Base-by-base conservation (phyloP, 2,888 invertebrate genomes). In the Azorinus chamasolen region DNA sequence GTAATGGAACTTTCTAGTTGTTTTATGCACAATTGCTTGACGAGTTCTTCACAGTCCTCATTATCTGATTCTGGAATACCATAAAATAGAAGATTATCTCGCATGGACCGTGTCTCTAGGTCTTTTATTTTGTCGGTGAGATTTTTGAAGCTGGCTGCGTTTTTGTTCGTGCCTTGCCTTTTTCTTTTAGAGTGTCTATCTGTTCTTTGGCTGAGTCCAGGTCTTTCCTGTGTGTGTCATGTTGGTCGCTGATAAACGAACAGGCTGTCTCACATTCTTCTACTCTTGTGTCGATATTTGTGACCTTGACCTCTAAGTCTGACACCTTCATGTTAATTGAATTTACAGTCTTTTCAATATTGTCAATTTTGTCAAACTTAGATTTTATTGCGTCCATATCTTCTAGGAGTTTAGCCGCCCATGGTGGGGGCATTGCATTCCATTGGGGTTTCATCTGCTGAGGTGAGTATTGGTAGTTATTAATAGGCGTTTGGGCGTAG, bases 21-120 rank as follows among this genome's bases (percentile, higher is more conserved):
- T 22, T 48, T 18, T 24, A 12, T 16, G 12, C 22, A 27, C 1
- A 59, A n/a, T 2, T 53, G 4, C 27, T 61, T 51, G 3, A 69
- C 55, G n/a, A 69, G 37, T 3, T 16, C 22, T 58, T 55, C 64
- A 41, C 20, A 27, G 27, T 64, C 16, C 4, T 66, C 59, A 2
- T 61, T 16, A 3, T 22, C 54, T 22, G 18, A 3, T 43, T 69
- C 69, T 45, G 24, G 27, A 10, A 69, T 54, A 3, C 69, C 69
- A 45, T 69, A 69, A 20, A 69, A 68, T 1, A 69, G 37, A 6
- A 69, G 25, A 37, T 69, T 69, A 10, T 61, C 69, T 6, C 61
- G 24, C 69, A 69, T 54, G 5, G 69, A 69, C 14, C 69, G 5
- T 4, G 54, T 18, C 20, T 69, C 69, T 6, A 61, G 54, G 22